phyloP scores from a whole-genome alignment of 2,113 vertebrate genomes.

The Elanoides forficatus region DNA sequence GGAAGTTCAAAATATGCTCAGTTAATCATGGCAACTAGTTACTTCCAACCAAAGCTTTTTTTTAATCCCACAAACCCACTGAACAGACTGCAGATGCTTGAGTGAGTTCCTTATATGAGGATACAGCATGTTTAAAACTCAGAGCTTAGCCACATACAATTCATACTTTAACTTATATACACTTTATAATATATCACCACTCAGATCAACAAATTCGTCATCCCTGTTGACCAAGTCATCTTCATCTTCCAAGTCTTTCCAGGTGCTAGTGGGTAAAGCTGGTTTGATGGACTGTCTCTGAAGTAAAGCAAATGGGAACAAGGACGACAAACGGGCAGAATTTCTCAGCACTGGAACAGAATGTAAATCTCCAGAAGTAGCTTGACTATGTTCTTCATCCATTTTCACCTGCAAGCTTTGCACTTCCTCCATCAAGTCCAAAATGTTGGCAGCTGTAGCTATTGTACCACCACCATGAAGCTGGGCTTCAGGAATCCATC shows the following conservation, averaged over 20 bases:
- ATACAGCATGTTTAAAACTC: background rate
- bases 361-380: background rate
- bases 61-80: background rate
- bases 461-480: conserved; percentile 79
- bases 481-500: conserved; percentile 88
- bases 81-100: background rate
- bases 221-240: conserved; percentile 82
- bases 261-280: conserved; percentile 79
- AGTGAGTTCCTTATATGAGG: background rate
- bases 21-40: background rate
- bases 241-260: conserved; percentile 78
- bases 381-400: conserved; percentile 37
- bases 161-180: background rate
- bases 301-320: conserved; percentile 82
- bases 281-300: conserved; percentile 80
- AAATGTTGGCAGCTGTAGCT: conserved; percentile 73
- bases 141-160: background rate
- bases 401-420: conserved; percentile 76
- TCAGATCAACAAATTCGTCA: conserved; percentile 79
- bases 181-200: conserved; percentile 14
- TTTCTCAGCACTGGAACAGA: conserved; percentile 40
- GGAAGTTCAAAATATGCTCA: background rate
- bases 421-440: conserved; percentile 80
- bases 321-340: conserved; percentile 77
- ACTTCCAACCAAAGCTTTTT: background rate